A percentile compares a stretch with the other conserved stretches of the same genome.
Evolutionary conservation across 2,113 vertebrate species (phyloP).

Genomic region (Sebastes schlegelii): DNA sequence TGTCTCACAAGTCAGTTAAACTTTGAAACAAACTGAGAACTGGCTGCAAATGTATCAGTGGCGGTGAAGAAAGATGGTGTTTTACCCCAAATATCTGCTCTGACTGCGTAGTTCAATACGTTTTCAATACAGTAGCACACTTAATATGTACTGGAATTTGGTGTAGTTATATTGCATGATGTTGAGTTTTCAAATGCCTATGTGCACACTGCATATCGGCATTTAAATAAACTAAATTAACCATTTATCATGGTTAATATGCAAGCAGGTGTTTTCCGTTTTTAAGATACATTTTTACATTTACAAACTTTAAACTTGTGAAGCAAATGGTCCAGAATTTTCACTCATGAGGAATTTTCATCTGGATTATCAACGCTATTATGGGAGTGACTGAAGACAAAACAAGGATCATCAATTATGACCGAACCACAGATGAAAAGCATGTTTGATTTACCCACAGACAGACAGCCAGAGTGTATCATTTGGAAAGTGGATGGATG

Average conservation of each 20-base stretch:
- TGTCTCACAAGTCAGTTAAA: not conserved
- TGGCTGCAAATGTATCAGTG: not conserved
- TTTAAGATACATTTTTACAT: not conserved
- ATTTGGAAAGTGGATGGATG: conserved; percentile 3
- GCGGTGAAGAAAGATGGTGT: not conserved
- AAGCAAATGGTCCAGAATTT: conserved; percentile 19
- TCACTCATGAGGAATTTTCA: not conserved
- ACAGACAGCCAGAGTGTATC: not conserved
- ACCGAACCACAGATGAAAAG: conserved; percentile 31
- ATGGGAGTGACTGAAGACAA: conserved; percentile 32
- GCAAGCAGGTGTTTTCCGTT: not conserved
- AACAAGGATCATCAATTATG: not conserved
- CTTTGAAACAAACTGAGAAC: not conserved
- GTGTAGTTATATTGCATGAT: not conserved
- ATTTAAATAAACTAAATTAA: not conserved
- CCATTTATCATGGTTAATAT: not conserved
- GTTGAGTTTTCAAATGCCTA: not conserved
- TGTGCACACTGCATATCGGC: not conserved
- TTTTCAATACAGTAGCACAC: not conserved
- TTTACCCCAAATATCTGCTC: not conserved
- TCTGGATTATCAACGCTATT: conserved; percentile 1
- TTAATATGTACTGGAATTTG: not conserved
- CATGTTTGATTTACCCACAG: not conserved
- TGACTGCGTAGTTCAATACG: not conserved
- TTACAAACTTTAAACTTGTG: not conserved